A percentile compares a stretch with the other conserved stretches of the same genome.
phyloP scores from a whole-genome alignment of 2,888 invertebrate genomes.

The Conops quadrifasciatus region DNA sequence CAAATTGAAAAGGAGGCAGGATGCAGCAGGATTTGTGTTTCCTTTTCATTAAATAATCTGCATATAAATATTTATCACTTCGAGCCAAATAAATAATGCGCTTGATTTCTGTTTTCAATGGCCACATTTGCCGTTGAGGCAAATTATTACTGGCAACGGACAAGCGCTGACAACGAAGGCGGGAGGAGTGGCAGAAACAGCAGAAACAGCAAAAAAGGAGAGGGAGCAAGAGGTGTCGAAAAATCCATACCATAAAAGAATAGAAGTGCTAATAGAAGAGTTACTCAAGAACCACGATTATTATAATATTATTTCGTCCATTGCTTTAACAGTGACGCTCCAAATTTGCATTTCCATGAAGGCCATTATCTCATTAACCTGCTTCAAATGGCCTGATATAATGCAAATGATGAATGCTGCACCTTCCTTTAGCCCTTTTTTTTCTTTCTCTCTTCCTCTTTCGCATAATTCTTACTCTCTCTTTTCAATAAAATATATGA shows the following conservation, averaged over 20 bases:
- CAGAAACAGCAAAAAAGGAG: not conserved
- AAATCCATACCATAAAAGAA: not conserved
- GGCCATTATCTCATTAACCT: too few species aligned
- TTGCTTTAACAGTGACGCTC: not conserved
- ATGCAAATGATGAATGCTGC: too few species aligned
- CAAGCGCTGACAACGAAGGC: not conserved
- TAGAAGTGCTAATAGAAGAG: not conserved
- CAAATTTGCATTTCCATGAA: too few species aligned
- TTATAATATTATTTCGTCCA: not conserved
- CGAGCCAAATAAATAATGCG: constrained; percentile 17
- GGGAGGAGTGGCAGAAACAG: not conserved
- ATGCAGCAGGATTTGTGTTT: constrained; percentile 14
- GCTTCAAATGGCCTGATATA: too few species aligned
- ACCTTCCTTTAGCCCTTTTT: too few species aligned
- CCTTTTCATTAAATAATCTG: constrained; percentile 1
- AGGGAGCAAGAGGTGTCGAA: too few species aligned
- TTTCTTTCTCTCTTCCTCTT: too few species aligned
- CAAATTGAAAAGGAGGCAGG: not conserved
- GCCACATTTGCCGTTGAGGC: constrained; percentile 28
- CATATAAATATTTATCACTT: constrained; percentile 22
- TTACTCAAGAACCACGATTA: not conserved
- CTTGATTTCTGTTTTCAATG: constrained; percentile 30
- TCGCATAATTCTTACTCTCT: too few species aligned
- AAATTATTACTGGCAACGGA: constrained; percentile 16
- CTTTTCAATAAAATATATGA: too few species aligned